A percentile compares a stretch with the other conserved stretches of the same genome.
Conservation (phyloP, 2,797 vertebrate genomes). For the Buphagus erythrorhynchus region DNA sequence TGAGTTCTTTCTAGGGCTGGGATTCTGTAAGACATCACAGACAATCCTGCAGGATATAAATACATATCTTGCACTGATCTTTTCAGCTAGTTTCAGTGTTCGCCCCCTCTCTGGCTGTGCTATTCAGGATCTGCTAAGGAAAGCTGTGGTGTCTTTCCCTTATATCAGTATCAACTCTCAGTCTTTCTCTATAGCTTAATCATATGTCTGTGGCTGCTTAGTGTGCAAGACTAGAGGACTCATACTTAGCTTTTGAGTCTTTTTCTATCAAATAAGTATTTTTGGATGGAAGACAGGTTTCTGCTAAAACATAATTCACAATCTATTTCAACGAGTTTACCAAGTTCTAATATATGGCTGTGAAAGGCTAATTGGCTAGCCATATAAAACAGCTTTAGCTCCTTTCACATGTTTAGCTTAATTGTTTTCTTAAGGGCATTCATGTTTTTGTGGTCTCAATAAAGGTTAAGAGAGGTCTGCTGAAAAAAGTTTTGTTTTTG, state of each 20-base stretch:
- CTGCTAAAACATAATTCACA: background rate
- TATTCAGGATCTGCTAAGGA: background rate
- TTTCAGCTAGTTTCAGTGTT: background rate
- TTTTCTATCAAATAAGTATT: background rate
- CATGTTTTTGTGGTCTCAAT: background rate
- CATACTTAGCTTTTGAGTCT: background rate
- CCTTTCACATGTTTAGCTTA: background rate
- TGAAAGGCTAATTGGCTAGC: background rate
- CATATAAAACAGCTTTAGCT: background rate
- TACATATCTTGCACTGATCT: background rate
- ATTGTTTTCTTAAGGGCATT: slow-evolving; percentile 14
- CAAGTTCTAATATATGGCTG: background rate
- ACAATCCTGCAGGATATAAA: background rate
- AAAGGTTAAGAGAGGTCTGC: background rate
- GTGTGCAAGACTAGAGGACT: background rate
- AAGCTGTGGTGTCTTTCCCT: background rate
- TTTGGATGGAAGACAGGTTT: background rate
- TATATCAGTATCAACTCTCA: background rate
- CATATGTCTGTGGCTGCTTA: background rate
- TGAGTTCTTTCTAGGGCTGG: background rate
- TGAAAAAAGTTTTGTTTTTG: no score
- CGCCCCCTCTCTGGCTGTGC: background rate
- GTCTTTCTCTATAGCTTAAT: background rate
- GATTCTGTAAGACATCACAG: background rate
- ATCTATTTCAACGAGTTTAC: background rate